A percentile compares a stretch with the other conserved stretches of the same genome.
Evolutionary conservation across 1,140 invertebrate genomes (phyloP).

Genomic region (Cyrtorhinus lividipennis): DNA sequence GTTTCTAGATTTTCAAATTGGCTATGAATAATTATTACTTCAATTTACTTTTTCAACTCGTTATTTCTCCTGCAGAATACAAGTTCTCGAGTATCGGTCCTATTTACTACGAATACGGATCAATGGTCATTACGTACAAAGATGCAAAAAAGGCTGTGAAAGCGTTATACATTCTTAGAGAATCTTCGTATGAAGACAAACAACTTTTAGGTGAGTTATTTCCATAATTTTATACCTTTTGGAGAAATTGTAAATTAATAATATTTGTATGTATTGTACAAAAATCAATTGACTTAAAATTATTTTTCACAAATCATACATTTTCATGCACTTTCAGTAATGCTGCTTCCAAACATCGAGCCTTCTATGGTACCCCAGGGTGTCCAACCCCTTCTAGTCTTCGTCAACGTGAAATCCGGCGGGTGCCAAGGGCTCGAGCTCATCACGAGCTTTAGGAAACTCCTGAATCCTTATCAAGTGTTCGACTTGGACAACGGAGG

Average conservation of each 20-base stretch:
- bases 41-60: background rate
- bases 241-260: no score
- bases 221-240: no score
- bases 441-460: slow-evolving; percentile 94
- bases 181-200: slow-evolving; percentile 92
- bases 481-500: slow-evolving; percentile 99
- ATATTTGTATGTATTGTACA: no score
- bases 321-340: slow-evolving; percentile 43
- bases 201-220: slow-evolving; percentile 64
- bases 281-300: no score
- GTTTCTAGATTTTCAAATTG: no score
- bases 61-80: slow-evolving; percentile 53
- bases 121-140: slow-evolving; percentile 94
- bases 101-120: slow-evolving; percentile 99
- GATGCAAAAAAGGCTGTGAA: slow-evolving; percentile 85
- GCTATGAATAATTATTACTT: no score
- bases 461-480: slow-evolving; percentile 98
- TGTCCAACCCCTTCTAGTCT: slow-evolving; percentile 89
- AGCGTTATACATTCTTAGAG: slow-evolving; percentile 83
- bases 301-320: slow-evolving; percentile 4
- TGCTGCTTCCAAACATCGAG: slow-evolving; percentile 94
- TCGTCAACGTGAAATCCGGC: slow-evolving; percentile 99
- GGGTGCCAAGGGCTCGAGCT: slow-evolving; percentile 97
- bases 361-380: slow-evolving; percentile 74
- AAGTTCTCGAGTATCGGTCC: slow-evolving; percentile 94